These are phyloP conservation scores for Cantharis rustica DNA, from an alignment of 2,888 invertebrate species.

Conservation along the genomic window DNA sequence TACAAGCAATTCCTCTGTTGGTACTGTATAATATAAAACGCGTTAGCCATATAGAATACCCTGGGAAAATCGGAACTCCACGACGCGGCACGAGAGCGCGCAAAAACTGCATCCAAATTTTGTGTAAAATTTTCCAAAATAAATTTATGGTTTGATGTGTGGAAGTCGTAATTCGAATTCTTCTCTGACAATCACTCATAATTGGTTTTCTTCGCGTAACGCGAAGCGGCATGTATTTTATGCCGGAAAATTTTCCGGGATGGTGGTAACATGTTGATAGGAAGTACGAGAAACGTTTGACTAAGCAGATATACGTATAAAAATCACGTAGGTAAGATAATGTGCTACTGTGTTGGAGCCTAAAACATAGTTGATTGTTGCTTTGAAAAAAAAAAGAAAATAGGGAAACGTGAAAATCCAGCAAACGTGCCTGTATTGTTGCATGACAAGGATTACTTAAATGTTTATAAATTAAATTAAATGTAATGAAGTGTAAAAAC, in stretches of 20 bases:
- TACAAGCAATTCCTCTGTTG: constrained; percentile 19
- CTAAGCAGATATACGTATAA: constrained; percentile 1
- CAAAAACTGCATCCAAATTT: constrained; percentile 18
- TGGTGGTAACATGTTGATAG: constrained; percentile 2
- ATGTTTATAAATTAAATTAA: background rate
- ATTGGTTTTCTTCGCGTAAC: background rate
- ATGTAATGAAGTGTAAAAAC: background rate
- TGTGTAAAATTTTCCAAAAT: background rate
- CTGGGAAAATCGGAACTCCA: constrained; percentile 35
- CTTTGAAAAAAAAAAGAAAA: background rate
- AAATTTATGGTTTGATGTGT: background rate
- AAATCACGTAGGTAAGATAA: constrained; percentile 3
- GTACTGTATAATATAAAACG: constrained; percentile 30
- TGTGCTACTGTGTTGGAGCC: background rate
- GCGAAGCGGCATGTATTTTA: background rate
- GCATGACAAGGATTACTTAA: background rate
- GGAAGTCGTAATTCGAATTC: background rate
- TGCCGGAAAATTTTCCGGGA: background rate
- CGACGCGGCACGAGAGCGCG: constrained; percentile 31
- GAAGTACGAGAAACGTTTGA: background rate
- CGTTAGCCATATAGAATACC: constrained; percentile 31
- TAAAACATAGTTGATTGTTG: background rate
- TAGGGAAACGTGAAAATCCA: background rate
- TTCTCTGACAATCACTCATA: background rate
- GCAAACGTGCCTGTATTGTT: background rate